Evolutionary conservation across 1,140 invertebrate species (phyloP).

Genomic region (Dryas iulia): DNA sequence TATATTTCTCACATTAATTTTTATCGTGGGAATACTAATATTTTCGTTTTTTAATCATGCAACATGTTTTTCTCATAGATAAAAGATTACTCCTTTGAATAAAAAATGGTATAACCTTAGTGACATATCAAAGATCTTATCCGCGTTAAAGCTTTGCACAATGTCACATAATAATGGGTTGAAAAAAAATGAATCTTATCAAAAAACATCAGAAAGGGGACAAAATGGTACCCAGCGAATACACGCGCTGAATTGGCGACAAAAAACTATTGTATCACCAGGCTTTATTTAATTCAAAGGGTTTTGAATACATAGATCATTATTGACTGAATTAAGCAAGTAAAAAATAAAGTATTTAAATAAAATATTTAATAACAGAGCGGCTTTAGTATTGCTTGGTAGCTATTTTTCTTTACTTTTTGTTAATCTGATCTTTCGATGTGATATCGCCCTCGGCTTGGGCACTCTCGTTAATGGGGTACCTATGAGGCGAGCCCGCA

Average conservation of each 20-base stretch:
- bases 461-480: slow-evolving; percentile 76
- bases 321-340: slow-evolving; percentile 55
- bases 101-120: slow-evolving; percentile 57
- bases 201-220: slow-evolving; percentile 66
- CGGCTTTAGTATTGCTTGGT: slow-evolving; percentile 53
- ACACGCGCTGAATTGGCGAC: slow-evolving; percentile 50
- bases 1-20: neutral
- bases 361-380: slow-evolving; percentile 77
- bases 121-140: slow-evolving; percentile 78
- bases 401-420: slow-evolving; percentile 62
- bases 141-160: slow-evolving; percentile 71
- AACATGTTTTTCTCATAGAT: slow-evolving; percentile 53
- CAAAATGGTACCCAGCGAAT: slow-evolving; percentile 63
- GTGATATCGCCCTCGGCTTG: slow-evolving; percentile 66
- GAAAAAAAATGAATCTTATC: slow-evolving; percentile 74
- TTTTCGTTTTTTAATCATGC: slow-evolving; percentile 1
- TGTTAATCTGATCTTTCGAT: slow-evolving; percentile 73
- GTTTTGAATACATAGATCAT: slow-evolving; percentile 59
- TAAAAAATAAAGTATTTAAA: slow-evolving; percentile 70
- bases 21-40: slow-evolving; percentile 18
- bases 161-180: slow-evolving; percentile 65
- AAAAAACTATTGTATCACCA: slow-evolving; percentile 58
- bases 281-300: slow-evolving; percentile 63
- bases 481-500: slow-evolving; percentile 72
- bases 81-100: slow-evolving; percentile 67